Conservation (phyloP, 2,888 invertebrate species). For the Eupelmus urozonus region DNA sequence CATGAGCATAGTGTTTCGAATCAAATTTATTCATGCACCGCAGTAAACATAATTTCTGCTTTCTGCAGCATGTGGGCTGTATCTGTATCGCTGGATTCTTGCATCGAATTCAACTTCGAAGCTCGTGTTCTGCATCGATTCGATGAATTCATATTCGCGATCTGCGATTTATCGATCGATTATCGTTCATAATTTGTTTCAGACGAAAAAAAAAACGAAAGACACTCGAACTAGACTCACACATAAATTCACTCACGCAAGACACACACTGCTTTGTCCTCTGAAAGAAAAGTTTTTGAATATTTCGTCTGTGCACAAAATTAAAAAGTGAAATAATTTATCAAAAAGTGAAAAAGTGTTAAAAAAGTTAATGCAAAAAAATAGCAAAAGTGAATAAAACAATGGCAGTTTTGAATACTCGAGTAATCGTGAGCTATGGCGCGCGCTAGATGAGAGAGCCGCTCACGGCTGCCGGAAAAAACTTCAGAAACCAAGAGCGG, state of each 20-base stretch:
- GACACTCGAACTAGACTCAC: too few relatives aligned
- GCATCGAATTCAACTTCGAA: too few relatives aligned
- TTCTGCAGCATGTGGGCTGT: too few relatives aligned
- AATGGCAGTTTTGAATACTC: slow-evolving; percentile 24
- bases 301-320: neutral
- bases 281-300: slow-evolving; percentile 1
- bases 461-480: slow-evolving; percentile 39
- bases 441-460: slow-evolving; percentile 18
- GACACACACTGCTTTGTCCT: neutral
- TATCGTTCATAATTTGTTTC: slow-evolving; percentile 10
- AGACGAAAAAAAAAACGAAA: neutral
- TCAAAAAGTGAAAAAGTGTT: neutral
- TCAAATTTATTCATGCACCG: neutral
- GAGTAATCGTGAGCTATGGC: slow-evolving; percentile 16
- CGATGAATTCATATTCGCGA: too few relatives aligned
- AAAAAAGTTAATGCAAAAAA: slow-evolving; percentile 9
- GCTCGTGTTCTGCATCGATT: too few relatives aligned
- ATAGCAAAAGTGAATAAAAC: slow-evolving; percentile 4
- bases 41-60: slow-evolving; percentile 4
- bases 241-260: neutral
- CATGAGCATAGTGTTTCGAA: neutral
- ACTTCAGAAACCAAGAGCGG: slow-evolving; percentile 31
- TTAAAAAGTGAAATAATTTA: neutral
- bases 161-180: slow-evolving; percentile 16
- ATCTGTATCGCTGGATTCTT: too few relatives aligned